Evolutionary conservation across 2,113 vertebrate genomes (phyloP), one percentile per base, ranked within the genome.

Genomic region (Nothobranchius kuhntae): DNA sequence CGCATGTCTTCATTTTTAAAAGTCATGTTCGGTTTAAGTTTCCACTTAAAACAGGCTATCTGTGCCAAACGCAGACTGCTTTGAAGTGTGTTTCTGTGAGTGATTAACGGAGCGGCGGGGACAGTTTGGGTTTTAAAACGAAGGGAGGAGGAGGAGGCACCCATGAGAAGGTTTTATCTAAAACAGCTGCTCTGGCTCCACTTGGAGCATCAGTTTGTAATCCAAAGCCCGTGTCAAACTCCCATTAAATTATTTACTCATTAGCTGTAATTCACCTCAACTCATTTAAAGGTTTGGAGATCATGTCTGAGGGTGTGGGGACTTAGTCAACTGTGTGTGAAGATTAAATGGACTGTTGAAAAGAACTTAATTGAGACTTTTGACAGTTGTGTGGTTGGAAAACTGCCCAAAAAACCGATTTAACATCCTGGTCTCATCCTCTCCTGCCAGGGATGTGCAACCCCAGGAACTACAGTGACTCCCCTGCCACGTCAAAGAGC

Each of bases 401-500:
- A 78, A 65, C 54, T 17, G 13, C 9, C 38, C 4, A 9, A 9
- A 40, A 40, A 40, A 40, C 7, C 0, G 12, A 21, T 74, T 67
- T 45, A 59, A 54, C 14, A 2, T 64, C 7, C 17, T 57, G 3
- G 2, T 30, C 30, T 30, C 30, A 30, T 30, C 61, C 8, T 45
- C 53, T 50, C 48, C 6, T n/a, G 0, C 72, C 83, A 99, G 98
- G 97, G 47, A 99, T 99, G 98, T 99, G 98, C 61, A 98, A 99
- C 85, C 97, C 98, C 59, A 95, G 95, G 75, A 99, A 98, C 91
- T 96, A 97, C 82, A 99, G 95, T 11, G 98, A 99, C 90, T 97
- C 97, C 0, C 97, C 96, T 1, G 96, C 98, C 8, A 98, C 98
- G 0, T 98, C 96, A 0, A 99, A 98, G 92, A 99, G 98, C 89